Evolutionary conservation across 2,113 vertebrate genomes (phyloP), one percentile per base, ranked within the genome.

Genomic region (Urocynchramus pylzowi): DNA sequence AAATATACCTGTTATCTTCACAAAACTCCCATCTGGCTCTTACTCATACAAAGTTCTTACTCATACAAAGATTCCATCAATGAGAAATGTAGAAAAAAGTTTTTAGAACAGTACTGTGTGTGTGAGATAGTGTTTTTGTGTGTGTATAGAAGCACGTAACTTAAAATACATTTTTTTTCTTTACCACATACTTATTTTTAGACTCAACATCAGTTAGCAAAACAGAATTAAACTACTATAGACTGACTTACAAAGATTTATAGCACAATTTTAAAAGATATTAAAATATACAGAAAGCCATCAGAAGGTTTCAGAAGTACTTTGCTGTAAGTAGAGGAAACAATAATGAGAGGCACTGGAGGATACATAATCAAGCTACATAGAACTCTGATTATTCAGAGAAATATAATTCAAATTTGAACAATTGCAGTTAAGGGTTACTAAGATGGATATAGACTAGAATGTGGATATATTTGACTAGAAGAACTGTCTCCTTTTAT

Each of bases 71-170:
- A 16, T 56, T 83, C 35, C 18, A 23, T 44, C 44, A 68, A 19
- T n/a, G 10, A 68, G 16, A 57, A 94, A 65, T 22, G 3, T 68
- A 49, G 20, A 45, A 68, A 57, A 84, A 64, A 91, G 7, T 10
- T 28, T 87, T 78, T 41, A 49, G 44, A 84, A 60, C 13, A 53
- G 7, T 4, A 12, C 7, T 6, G 6, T 23, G 11, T 64, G 50
- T 56, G n/a, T 10, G 24, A 0, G 20, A 6, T 30, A 16, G 18
- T 9, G 6, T 39, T 12, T 30, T 21, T 44, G 6, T 8, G 7
- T 13, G 9, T 0, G 0, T 21, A 8, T 8, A 60, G 23, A 74
- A 61, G 24, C 3, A 63, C 28, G 11, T 57, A 44, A 65, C 4
- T 7, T 49, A 63, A 75, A 39, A 45, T 28, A 23, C 9, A 37